Evolutionary conservation across 2,888 invertebrate genomes (phyloP).

Genomic region (Aleiodes leptofemur): DNA sequence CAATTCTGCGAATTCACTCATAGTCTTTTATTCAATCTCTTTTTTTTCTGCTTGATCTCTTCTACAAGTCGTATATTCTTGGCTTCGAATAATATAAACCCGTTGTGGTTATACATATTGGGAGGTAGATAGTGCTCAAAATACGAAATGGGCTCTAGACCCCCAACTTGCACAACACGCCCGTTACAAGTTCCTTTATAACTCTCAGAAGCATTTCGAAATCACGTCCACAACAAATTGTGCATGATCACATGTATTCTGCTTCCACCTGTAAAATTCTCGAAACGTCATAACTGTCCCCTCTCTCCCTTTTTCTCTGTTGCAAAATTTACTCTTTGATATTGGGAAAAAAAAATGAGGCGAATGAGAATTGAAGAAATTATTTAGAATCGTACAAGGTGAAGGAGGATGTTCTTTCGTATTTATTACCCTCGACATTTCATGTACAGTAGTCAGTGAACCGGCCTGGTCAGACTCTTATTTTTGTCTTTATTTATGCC

Average conservation of each 20-base stretch:
- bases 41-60: background rate
- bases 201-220: constrained; percentile 65
- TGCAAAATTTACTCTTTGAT: background rate
- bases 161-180: constrained; percentile 54
- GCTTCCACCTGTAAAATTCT: constrained; percentile 24
- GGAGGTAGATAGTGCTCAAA: constrained; percentile 19
- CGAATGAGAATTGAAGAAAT: background rate
- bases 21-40: background rate
- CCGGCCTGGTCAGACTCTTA: constrained; percentile 46
- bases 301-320: background rate
- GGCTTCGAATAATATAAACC: constrained; percentile 11
- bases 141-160: constrained; percentile 21
- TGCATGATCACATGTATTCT: constrained; percentile 46
- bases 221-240: constrained; percentile 60
- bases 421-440: constrained; percentile 33
- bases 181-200: constrained; percentile 64
- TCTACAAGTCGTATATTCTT: background rate
- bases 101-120: constrained; percentile 21
- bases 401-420: constrained; percentile 19
- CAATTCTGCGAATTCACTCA: background rate
- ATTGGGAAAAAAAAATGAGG: background rate
- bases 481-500: background rate
- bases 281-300: constrained; percentile 26
- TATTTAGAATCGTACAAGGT: constrained; percentile 11
- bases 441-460: constrained; percentile 34